A percentile compares a stretch with the other conserved stretches of the same genome.
These are phyloP conservation scores for Anastatus disparis DNA, from an alignment of 1,140 invertebrate species.

Conservation along the genomic window DNA sequence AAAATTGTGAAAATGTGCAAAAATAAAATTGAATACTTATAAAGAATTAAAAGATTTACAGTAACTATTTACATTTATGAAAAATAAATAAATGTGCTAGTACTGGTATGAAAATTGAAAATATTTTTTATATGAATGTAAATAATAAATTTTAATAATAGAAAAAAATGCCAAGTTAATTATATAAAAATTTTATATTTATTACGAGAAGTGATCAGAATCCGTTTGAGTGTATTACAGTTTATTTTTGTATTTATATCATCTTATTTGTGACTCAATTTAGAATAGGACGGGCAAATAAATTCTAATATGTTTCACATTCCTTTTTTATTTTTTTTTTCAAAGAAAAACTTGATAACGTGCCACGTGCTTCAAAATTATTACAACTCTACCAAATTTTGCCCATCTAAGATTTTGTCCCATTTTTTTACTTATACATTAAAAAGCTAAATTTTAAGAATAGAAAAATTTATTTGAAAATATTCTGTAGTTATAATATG, in stretches of 20 bases:
- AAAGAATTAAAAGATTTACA: too few species aligned
- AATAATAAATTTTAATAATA: background rate
- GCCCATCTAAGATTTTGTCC: background rate
- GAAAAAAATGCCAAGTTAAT: background rate
- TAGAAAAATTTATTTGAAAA: conserved; percentile 13
- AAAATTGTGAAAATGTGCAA: too few species aligned
- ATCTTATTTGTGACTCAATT: conserved; percentile 7
- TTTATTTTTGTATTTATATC: conserved; percentile 23
- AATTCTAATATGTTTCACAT: conserved; percentile 24
- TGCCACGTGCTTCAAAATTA: conserved; percentile 10
- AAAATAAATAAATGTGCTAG: background rate
- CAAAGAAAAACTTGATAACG: conserved; percentile 18
- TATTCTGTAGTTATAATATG: conserved; percentile 1
- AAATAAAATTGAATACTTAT: too few species aligned
- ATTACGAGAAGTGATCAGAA: conserved; percentile 22
- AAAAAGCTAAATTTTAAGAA: background rate
- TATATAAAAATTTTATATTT: conserved; percentile 31
- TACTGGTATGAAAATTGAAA: too few species aligned
- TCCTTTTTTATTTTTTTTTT: background rate
- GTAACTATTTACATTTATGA: background rate
- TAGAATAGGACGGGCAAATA: conserved; percentile 17
- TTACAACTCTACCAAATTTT: background rate
- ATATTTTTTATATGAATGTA: too few species aligned
- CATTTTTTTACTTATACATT: conserved; percentile 7
- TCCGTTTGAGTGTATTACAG: conserved; percentile 12